phyloP scores from a whole-genome alignment of 2,888 invertebrate species.

The Pyrochroa serraticornis region DNA sequence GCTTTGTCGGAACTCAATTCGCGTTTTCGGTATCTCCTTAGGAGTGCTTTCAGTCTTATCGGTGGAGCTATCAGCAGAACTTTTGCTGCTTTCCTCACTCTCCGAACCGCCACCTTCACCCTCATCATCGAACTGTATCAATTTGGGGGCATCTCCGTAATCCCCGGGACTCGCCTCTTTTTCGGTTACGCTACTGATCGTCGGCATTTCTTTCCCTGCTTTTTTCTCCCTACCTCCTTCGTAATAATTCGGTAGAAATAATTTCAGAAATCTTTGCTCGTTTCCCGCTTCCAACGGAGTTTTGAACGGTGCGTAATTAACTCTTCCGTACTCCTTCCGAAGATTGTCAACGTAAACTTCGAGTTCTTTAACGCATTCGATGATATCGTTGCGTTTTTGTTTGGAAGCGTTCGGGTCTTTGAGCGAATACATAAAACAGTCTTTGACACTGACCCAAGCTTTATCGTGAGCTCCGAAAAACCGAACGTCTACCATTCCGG shows the following conservation, averaged over 20 bases:
- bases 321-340: constrained; percentile 72
- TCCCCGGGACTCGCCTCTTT: neutral
- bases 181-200: constrained; percentile 1
- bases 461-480: constrained; percentile 96
- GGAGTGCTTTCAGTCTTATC: too few relatives aligned
- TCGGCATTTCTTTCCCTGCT: neutral
- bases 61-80: too few relatives aligned
- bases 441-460: constrained; percentile 85
- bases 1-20: constrained; percentile 20
- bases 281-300: constrained; percentile 70
- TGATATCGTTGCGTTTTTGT: constrained; percentile 65
- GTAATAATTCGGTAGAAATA: constrained; percentile 64
- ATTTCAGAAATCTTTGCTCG: constrained; percentile 66
- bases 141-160: too few relatives aligned
- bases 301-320: constrained; percentile 75
- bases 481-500: constrained; percentile 81
- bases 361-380: constrained; percentile 74
- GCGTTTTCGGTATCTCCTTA: constrained; percentile 23
- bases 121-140: neutral
- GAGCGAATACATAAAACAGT: constrained; percentile 82
- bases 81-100: constrained; percentile 18
- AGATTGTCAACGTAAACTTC: constrained; percentile 77
- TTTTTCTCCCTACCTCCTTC: constrained; percentile 15
- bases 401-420: constrained; percentile 73
- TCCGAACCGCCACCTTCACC: neutral